Evolutionary conservation across 2,113 vertebrate species (phyloP).

Genomic region (Centropristis striata): DNA sequence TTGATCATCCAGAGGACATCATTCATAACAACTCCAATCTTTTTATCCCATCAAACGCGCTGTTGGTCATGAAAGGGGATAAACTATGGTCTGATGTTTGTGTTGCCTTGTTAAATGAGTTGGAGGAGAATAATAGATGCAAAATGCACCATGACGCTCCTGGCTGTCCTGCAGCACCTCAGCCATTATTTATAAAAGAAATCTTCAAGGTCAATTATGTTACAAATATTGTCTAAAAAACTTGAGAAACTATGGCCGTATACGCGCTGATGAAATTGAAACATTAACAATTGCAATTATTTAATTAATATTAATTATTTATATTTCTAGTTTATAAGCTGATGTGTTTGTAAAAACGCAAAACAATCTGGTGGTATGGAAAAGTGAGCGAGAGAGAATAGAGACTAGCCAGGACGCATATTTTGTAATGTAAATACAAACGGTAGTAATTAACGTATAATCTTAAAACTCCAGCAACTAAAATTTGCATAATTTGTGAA

Average conservation of each 20-base stretch:
- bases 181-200: slow-evolving; percentile 22
- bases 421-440: slow-evolving; percentile 2
- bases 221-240: background rate
- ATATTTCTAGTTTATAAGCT: background rate
- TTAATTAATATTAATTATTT: background rate
- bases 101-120: slow-evolving; percentile 52
- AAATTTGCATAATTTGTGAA: slow-evolving; percentile 6
- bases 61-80: slow-evolving; percentile 53
- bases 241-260: background rate
- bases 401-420: background rate
- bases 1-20: slow-evolving; percentile 40
- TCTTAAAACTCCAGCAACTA: slow-evolving; percentile 5
- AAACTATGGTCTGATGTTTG: slow-evolving; percentile 43
- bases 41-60: slow-evolving; percentile 60
- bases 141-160: slow-evolving; percentile 41
- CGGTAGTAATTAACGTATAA: background rate
- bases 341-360: slow-evolving; percentile 20
- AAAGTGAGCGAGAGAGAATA: background rate
- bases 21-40: slow-evolving; percentile 48
- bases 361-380: background rate
- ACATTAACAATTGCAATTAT: background rate
- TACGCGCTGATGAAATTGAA: background rate
- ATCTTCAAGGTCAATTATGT: background rate
- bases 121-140: slow-evolving; percentile 35
- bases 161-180: background rate